These are phyloP conservation scores for Catharus fuscescens DNA, from an alignment of 2,113 vertebrate species.

Conservation along the genomic window DNA sequence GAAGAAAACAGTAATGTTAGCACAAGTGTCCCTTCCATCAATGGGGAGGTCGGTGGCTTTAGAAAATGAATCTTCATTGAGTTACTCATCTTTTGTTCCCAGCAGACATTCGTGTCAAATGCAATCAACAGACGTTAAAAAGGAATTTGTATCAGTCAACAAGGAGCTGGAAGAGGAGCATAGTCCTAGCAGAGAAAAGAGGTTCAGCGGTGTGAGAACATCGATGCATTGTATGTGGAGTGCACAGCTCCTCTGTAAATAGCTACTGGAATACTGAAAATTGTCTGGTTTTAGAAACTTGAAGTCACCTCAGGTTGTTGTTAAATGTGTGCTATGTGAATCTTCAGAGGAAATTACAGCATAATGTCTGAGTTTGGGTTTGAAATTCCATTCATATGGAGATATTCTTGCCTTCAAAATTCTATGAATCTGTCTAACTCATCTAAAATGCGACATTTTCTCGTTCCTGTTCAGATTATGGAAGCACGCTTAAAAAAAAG, in stretches of 20 bases:
- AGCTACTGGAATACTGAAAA: neutral
- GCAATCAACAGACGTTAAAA: neutral
- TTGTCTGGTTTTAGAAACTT: neutral
- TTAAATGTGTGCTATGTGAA: neutral
- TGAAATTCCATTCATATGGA: conserved; percentile 35
- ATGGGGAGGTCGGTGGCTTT: neutral
- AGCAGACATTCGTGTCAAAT: neutral
- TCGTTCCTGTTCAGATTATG: neutral
- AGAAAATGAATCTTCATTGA: neutral
- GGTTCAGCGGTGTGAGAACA: neutral
- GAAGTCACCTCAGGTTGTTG: neutral
- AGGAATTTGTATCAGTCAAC: neutral
- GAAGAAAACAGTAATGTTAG: neutral
- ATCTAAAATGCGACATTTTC: conserved; percentile 18
- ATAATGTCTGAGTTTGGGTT: neutral
- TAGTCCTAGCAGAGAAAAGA: neutral
- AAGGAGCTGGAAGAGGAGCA: neutral
- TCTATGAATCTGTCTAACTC: conserved; percentile 2
- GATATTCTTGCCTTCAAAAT: conserved; percentile 5
- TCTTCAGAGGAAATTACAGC: conserved; percentile 11
- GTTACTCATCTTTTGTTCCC: neutral
- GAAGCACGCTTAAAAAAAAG: neutral
- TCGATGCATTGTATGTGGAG: neutral
- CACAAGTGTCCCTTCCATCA: neutral
- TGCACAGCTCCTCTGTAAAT: neutral